Conservation (phyloP, 2,797 vertebrate genomes). For the Gallirallus australis region DNA sequence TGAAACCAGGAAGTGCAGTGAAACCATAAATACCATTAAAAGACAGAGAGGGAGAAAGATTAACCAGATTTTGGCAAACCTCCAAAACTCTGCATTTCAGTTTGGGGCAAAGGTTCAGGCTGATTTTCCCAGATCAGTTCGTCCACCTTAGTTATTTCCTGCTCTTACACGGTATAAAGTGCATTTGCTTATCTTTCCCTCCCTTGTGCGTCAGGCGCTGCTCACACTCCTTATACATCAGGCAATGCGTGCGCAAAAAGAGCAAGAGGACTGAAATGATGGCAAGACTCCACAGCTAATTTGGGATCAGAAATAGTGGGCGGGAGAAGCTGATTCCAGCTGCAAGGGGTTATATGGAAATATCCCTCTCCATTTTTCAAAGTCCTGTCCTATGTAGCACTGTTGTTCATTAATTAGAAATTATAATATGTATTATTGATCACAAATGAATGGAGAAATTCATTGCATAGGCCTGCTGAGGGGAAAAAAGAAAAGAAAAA, state of each 20-base stretch:
- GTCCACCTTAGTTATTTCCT: background rate
- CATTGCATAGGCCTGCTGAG: background rate
- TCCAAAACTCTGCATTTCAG: constrained; percentile 44
- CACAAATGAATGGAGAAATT: constrained; percentile 23
- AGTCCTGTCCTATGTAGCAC: background rate
- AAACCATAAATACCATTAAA: constrained; percentile 55
- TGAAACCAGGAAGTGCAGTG: constrained; percentile 33
- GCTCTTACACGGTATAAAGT: background rate
- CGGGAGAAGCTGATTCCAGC: constrained; percentile 42
- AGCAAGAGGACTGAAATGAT: constrained; percentile 41
- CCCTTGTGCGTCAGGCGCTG: background rate
- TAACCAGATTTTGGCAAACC: constrained; percentile 47
- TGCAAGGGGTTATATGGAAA: constrained; percentile 67
- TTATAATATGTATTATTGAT: constrained; percentile 19
- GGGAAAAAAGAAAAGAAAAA: too few species aligned
- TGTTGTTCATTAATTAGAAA: constrained; percentile 26
- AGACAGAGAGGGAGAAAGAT: constrained; percentile 48
- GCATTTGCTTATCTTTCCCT: background rate
- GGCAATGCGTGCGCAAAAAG: background rate
- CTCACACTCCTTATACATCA: background rate
- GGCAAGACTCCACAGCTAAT: constrained; percentile 59
- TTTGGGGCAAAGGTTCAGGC: constrained; percentile 50
- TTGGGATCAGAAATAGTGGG: constrained; percentile 44
- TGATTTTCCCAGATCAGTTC: constrained; percentile 28
- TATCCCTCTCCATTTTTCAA: constrained; percentile 17